Evolutionary conservation across 2,888 invertebrate species (phyloP), one percentile per base, ranked within the genome.

Genomic region (Axea sp.): DNA sequence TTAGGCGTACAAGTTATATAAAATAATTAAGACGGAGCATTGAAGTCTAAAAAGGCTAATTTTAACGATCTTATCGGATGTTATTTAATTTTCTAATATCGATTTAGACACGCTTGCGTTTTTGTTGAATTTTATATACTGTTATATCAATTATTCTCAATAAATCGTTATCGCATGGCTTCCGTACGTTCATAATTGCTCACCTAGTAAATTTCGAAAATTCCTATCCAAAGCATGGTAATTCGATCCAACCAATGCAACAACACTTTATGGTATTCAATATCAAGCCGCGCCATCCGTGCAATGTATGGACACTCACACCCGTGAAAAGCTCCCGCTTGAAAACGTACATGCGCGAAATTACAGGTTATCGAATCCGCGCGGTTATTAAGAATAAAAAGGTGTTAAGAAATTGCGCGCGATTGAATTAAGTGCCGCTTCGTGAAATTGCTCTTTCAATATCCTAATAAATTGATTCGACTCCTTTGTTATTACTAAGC

Each of bases 241-340:
- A 69, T 43, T 24, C 24, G 60, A 51, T 69, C 37, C 53, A 69
- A 69, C 30, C 49, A 49, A 68, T 28, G 57, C 26, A 45, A 43
- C 19, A 60, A 45, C 37, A 60, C 69, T 71, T 71, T 71, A 60
- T 62, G 62, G 71, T 41, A 71, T 57, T 71, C 62, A 62, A 71
- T 62, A 62, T 62, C 71, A 47, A 12, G 26, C 19, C n/a, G 22
- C 15, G 26, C 11, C 8, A 45, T 33, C 28, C 26, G 5, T 3
- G 22, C 31, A 51, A 60, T 43, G 28, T 22, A 51, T 47, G 28
- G 47, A 8, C 12, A 26, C 17, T 30, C 19, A 11, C 17, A 28
- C 31, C n/a, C 30, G 30, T 39, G 51, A 30, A 68, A 68, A 67
- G 49, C 41, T 59, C 28, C 30, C 22, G 17, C 7, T 59, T 22